Percentiles rank a stretch among this genome's conserved stretches.
phyloP scores from a whole-genome alignment of 64 coral and sea anemone genomes.

The Montipora sp. region DNA sequence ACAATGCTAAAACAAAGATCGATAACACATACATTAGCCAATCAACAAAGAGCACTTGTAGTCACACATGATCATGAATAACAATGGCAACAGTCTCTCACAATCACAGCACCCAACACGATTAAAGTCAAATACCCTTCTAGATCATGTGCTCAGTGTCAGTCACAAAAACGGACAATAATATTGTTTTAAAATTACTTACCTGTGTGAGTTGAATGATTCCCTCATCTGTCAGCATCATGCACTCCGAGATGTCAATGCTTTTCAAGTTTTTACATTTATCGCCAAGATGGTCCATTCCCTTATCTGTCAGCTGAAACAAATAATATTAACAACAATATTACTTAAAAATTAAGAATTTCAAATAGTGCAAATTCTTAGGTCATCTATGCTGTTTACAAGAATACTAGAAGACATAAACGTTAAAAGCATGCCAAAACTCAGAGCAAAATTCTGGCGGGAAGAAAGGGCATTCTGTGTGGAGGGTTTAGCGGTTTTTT shows the following conservation, averaged over 20 bases:
- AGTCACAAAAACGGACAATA: too few relatives aligned
- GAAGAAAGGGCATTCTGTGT: too few relatives aligned
- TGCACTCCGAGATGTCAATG: conserved; percentile 78
- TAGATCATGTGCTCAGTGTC: too few relatives aligned
- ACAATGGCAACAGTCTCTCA: background rate
- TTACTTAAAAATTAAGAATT: too few relatives aligned
- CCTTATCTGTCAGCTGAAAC: conserved; percentile 69
- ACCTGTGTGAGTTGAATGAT: conserved; percentile 69
- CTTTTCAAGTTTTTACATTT: conserved; percentile 79
- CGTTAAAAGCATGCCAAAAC: too few relatives aligned
- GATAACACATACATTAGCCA: background rate
- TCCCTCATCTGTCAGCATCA: conserved; percentile 65
- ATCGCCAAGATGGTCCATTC: conserved; percentile 32
- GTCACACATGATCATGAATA: background rate
- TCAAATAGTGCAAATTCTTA: too few relatives aligned
- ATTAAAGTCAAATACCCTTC: too few relatives aligned
- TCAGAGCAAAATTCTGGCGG: too few relatives aligned
- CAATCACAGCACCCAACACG: background rate
- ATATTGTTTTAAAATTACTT: background rate
- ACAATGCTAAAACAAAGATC: conserved; percentile 21
- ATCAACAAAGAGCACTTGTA: background rate
- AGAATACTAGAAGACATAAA: too few relatives aligned
- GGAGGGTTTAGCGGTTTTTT: too few relatives aligned
- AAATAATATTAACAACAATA: too few relatives aligned
- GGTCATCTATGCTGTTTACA: too few relatives aligned